Evolutionary conservation across 1,140 invertebrate genomes (phyloP).

Genomic region (Plutomurus gul): DNA sequence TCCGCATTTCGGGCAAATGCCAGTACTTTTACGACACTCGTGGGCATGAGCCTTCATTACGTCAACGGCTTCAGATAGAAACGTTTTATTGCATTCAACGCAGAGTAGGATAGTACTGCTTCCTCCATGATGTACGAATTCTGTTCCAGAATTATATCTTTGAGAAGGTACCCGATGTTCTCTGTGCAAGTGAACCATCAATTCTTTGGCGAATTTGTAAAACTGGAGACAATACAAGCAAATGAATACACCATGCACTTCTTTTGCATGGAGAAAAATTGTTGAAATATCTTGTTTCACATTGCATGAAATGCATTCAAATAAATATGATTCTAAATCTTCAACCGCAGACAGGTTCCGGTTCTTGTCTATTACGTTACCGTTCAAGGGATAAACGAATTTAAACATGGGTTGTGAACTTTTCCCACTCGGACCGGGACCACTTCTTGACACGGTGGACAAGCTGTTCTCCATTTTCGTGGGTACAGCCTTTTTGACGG

Average conservation of each 20-base stretch:
- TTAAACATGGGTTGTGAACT: neutral
- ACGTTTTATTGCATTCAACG: conserved; percentile 43
- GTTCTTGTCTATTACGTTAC: neutral
- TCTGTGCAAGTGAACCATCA: conserved; percentile 48
- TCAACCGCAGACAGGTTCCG: neutral
- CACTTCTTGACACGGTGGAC: neutral
- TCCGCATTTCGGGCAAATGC: conserved; percentile 42
- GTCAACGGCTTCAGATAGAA: conserved; percentile 17
- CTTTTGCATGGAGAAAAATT: conserved; percentile 34
- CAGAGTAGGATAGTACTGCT: conserved; percentile 36
- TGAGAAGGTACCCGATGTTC: conserved; percentile 38
- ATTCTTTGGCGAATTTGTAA: conserved; percentile 43
- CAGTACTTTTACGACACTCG: conserved; percentile 38
- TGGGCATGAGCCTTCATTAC: conserved; percentile 3
- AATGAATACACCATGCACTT: conserved; percentile 30
- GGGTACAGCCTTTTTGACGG: too few relatives aligned
- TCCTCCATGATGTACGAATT: conserved; percentile 33
- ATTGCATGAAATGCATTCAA: conserved; percentile 31
- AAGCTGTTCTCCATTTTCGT: too few relatives aligned
- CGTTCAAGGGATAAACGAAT: neutral
- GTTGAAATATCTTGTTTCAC: neutral
- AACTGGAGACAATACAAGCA: conserved; percentile 45
- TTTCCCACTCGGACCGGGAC: neutral
- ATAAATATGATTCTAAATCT: neutral
- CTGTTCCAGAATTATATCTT: conserved; percentile 23